Conservation (phyloP, 2,113 vertebrate genomes). For the Phyllostomus hastatus region DNA sequence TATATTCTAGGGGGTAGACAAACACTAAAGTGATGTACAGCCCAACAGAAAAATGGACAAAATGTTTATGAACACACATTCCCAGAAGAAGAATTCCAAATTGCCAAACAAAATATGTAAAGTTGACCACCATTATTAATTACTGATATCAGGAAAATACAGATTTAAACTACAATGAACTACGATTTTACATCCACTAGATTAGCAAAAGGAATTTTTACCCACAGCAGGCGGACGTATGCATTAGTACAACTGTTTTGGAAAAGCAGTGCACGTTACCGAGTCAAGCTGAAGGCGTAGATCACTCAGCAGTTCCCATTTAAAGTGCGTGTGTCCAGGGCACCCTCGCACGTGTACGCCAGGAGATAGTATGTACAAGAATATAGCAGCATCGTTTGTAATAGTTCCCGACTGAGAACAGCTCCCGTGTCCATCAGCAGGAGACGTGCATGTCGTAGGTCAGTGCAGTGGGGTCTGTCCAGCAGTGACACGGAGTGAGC, state of each 20-base stretch:
- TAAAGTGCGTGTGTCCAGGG: not conserved
- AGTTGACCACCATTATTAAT: not conserved
- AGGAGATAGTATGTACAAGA: not conserved
- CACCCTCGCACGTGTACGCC: not conserved
- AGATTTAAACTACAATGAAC: not conserved
- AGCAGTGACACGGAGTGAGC: not conserved
- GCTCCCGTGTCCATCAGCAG: not conserved
- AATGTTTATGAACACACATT: not conserved
- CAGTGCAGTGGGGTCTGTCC: not conserved
- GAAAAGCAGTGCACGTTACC: not conserved
- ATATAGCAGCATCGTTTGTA: not conserved
- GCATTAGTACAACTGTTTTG: not conserved
- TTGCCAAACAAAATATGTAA: not conserved
- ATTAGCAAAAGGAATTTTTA: not conserved
- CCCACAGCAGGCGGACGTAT: not conserved
- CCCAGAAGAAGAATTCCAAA: not conserved
- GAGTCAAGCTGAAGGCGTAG: not conserved
- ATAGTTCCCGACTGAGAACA: not conserved
- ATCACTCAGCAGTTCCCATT: not conserved
- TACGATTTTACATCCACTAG: not conserved
- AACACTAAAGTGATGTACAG: not conserved
- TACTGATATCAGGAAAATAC: not conserved
- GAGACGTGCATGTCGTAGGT: not conserved
- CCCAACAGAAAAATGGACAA: not conserved
- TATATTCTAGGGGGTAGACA: not conserved